Percentiles rank a stretch among this genome's conserved stretches.
These are phyloP conservation scores for Ptychochromis oligacanthus DNA, from an alignment of 2,113 vertebrate genomes.

Conservation along the genomic window DNA sequence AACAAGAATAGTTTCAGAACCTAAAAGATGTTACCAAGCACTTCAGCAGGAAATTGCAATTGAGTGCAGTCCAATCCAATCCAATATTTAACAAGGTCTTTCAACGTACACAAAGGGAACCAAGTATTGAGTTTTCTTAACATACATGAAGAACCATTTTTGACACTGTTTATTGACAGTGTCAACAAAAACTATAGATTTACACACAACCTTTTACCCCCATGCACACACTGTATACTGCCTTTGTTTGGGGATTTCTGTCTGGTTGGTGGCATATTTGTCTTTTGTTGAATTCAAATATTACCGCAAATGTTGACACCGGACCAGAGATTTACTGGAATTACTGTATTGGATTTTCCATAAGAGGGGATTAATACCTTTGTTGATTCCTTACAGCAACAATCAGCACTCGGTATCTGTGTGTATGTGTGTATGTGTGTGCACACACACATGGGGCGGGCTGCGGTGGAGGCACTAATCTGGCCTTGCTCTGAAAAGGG, in stretches of 20 bases:
- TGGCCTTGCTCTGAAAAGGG: constrained; percentile 6
- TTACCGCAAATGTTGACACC: background rate
- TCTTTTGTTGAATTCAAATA: background rate
- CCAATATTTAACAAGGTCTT: background rate
- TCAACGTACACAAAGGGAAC: background rate
- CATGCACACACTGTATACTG: no score
- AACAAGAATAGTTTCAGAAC: background rate
- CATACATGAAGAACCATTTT: background rate
- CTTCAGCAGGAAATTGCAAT: background rate
- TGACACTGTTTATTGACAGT: background rate
- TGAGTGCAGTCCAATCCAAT: background rate
- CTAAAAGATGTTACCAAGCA: background rate
- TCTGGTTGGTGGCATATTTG: background rate
- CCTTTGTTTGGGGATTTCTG: background rate
- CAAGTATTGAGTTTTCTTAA: background rate
- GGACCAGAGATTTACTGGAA: background rate
- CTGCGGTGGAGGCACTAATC: background rate
- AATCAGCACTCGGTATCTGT: background rate
- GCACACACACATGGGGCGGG: background rate
- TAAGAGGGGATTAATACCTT: background rate
- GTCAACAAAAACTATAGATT: background rate
- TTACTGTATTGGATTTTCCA: background rate
- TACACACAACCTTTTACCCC: no score
- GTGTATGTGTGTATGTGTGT: background rate
- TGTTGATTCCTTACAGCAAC: background rate